Evolutionary conservation across 2,888 invertebrate species (phyloP).

Genomic region (Tenthredo notha): DNA sequence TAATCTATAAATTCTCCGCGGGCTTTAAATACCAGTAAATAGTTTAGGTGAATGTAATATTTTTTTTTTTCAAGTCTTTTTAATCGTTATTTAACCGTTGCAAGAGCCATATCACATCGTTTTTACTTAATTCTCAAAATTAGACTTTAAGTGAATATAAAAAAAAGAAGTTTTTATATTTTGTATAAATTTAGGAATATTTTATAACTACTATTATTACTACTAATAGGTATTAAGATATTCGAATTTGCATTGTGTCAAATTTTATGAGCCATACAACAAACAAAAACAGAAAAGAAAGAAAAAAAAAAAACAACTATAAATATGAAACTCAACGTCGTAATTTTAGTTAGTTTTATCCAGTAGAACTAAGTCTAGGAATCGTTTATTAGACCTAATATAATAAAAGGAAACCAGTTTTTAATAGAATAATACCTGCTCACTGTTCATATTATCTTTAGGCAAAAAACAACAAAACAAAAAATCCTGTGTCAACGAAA

Average conservation of each 20-base stretch:
- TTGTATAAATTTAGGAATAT: slow-evolving; percentile 55
- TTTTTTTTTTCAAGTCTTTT: neutral
- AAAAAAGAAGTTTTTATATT: slow-evolving; percentile 55
- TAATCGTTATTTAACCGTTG: neutral
- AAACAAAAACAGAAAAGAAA: neutral
- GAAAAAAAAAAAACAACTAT: neutral
- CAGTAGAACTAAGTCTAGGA: neutral
- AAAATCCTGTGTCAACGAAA: neutral
- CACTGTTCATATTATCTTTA: neutral
- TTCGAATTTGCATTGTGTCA: neutral
- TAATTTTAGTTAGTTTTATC: neutral
- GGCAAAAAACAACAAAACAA: neutral
- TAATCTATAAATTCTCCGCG: slow-evolving; percentile 4
- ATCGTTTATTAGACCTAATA: slow-evolving; percentile 1
- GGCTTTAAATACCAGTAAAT: slow-evolving; percentile 43
- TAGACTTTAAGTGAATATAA: slow-evolving; percentile 59
- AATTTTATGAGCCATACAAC: neutral
- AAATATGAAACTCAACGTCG: neutral
- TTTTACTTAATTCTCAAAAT: slow-evolving; percentile 57
- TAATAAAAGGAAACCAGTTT: slow-evolving; percentile 3
- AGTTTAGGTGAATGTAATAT: slow-evolving; percentile 8
- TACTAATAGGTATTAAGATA: neutral
- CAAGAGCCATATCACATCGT: slow-evolving; percentile 14
- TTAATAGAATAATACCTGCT: neutral
- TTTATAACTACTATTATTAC: neutral